Evolutionary conservation across 2,797 vertebrate species (phyloP).

Genomic region (Tympanoctomys barrerae): DNA sequence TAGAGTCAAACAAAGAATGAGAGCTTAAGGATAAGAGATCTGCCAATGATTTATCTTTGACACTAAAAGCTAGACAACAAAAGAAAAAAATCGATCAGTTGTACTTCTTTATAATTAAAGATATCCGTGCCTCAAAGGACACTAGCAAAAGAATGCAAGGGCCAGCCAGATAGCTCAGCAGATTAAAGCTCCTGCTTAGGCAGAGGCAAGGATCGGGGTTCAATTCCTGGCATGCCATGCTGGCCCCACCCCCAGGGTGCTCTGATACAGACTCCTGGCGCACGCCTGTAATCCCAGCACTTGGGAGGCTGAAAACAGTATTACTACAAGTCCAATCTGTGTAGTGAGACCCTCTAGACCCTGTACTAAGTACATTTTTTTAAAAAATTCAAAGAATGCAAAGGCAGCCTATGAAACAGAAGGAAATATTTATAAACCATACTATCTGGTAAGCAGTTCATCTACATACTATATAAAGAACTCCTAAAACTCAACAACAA

Average conservation of each 20-base stretch:
- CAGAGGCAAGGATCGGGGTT: too few relatives aligned
- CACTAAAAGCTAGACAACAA: not conserved
- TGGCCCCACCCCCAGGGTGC: too few relatives aligned
- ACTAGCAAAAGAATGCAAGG: too few relatives aligned
- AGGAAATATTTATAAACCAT: not conserved
- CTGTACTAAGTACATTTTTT: too few relatives aligned
- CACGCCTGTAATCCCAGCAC: too few relatives aligned
- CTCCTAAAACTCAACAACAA: not conserved
- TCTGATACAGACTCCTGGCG: too few relatives aligned
- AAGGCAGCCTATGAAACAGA: not conserved
- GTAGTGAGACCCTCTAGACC: too few relatives aligned
- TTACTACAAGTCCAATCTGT: too few relatives aligned
- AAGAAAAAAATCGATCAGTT: not conserved
- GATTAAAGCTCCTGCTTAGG: too few relatives aligned
- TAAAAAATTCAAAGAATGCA: not conserved
- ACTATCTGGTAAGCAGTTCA: not conserved
- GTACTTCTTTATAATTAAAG: conserved; percentile 28
- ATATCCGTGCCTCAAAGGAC: not conserved
- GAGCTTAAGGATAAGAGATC: not conserved
- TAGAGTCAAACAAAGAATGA: not conserved
- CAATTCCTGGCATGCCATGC: too few relatives aligned
- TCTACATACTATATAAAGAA: not conserved
- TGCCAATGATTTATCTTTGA: not conserved
- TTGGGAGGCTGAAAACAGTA: too few relatives aligned
- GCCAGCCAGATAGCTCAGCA: too few relatives aligned